Evolutionary conservation across 1,140 invertebrate genomes (phyloP), one percentile per base, ranked within the genome.

Genomic region (Zaprionus nigranus): DNA sequence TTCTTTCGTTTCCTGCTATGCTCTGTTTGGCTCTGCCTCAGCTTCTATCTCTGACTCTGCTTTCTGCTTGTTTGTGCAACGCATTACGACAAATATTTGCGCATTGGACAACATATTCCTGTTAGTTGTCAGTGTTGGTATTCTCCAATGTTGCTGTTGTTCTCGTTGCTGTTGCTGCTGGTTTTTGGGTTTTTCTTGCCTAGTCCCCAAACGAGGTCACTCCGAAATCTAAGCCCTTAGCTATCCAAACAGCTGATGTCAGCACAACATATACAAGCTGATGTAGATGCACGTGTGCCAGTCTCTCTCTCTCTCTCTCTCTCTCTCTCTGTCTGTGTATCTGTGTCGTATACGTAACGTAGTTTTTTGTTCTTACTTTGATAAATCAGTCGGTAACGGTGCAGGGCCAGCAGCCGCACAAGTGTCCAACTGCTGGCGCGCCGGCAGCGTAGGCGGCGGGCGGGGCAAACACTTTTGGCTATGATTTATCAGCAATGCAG

Each of bases 71-170:
- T 75, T 75, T 75, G 67, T 71, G 67, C 67, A 75, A 75, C 66
- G 73, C 67, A 75, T 75, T 75, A 71, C 67, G 67, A 64, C 73
- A 75, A 70, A 75, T 75, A 75, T 75, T 75, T 75, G 73, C 67
- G 66, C 67, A 70, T 75, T 70, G 67, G 73, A 70, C 60, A 75
- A 61, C 72, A 68, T 70, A 75, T 70, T 75, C 53, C 54, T 57
- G 56, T 57, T 59, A 36, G 56, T 72, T 53, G 54, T 57, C 28
- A 26, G 26, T 56, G 38, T 62, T 56, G 65, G 20, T 64, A 9
- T 53, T 58, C n/a, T 24, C 12, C 17, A 17, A 46, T 34, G 30
- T 20, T 38, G 54, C 11, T 62, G 49, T 53, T 46, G 38, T 17
- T 40, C 13, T 58, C 28, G 28, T 6, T 28, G 43, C 12, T 62